Evolutionary conservation across 2,113 vertebrate genomes (phyloP).

Genomic region (Anguilla japonica): DNA sequence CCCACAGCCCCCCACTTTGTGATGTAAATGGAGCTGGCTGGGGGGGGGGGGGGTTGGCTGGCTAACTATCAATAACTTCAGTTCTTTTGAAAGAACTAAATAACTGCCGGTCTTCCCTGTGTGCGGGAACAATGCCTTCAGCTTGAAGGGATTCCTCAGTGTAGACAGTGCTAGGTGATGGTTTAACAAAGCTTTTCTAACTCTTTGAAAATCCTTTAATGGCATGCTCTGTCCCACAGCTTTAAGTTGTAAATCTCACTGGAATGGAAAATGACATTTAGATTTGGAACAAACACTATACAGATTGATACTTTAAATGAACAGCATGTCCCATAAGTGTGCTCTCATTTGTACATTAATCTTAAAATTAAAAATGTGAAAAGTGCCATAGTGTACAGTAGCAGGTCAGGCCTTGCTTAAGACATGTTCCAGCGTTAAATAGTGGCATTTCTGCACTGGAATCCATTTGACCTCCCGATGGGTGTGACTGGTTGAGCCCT

Average conservation of each 20-base stretch:
- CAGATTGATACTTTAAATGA: neutral
- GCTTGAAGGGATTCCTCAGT: neutral
- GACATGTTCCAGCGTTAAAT: neutral
- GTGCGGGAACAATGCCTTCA: neutral
- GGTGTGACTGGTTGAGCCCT: neutral
- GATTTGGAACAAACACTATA: neutral
- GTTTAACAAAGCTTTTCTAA: neutral
- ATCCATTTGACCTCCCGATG: neutral
- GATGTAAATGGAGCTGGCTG: neutral
- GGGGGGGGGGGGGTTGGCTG: neutral
- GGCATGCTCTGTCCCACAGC: neutral
- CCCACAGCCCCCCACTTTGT: neutral
- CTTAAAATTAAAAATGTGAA: neutral
- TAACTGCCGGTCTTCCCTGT: neutral
- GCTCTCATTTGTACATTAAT: neutral
- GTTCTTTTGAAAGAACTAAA: neutral
- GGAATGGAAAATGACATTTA: neutral
- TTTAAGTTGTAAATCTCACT: neutral
- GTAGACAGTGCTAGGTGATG: neutral
- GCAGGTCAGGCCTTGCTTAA: neutral
- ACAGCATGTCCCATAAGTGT: neutral
- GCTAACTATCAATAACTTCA: neutral
- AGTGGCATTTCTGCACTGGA: neutral
- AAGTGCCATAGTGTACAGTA: neutral
- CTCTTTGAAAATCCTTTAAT: neutral